Evolutionary conservation across 2,797 vertebrate species (phyloP), one percentile per base, ranked within the genome.

Genomic region (Arremon brunneinucha): DNA sequence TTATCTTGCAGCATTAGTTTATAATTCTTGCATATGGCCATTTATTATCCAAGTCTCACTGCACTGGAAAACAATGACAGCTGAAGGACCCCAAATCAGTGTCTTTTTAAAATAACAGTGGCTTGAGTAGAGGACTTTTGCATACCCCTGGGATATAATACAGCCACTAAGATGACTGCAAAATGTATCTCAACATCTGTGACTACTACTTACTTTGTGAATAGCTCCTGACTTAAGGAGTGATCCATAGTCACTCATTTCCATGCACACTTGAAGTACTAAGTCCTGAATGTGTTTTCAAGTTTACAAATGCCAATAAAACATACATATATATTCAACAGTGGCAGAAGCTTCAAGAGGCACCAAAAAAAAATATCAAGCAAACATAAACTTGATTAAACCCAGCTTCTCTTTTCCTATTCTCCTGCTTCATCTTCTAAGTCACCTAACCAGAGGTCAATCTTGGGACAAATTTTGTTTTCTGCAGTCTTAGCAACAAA

Each of bases 11-110:
- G 81, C 49, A 81, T 65, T 71, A 87, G 60, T 92, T 96, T 91
- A 69, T 92, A 94, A 96, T 92, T 95, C 94, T 67, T 88, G 47
- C n/a, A 50, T 41, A 34, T 16, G 63, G 35, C 50, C 80, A 44
- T 64, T 83, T 88, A 56, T 71, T 79, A 76, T 20, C 12, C 15
- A 81, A 57, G 46, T 78, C 83, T 67, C 49, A 49, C 43, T 65
- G 74, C 1, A 0, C 3, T 55, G 72, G 67, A 68, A 86, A 75
- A 93, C 67, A 67, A 62, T 7, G 44, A 69, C 57, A 83, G 53
- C 4, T 68, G 46, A 93, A 91, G 65, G 82, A 81, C 52, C 56
- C 12, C 79, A 79, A 81, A 88, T 62, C 57, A 78, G 5, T 41
- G 43, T 23, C 21, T 75, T 90, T 83, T 91, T 44, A 83, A 81